phyloP scores from a whole-genome alignment of 2,888 invertebrate species.

The Drosophila setosimentum region DNA sequence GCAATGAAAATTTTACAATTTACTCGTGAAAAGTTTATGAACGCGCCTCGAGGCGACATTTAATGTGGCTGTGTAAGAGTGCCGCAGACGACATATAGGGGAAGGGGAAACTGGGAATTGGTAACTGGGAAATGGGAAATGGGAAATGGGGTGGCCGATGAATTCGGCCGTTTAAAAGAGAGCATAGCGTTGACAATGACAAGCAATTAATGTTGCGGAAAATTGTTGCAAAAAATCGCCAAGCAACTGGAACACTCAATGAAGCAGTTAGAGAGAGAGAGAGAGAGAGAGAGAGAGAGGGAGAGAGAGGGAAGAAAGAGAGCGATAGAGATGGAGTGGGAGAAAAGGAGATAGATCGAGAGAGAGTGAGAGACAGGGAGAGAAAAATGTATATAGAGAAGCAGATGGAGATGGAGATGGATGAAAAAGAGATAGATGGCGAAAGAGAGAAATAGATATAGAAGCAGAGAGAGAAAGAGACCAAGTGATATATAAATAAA shows the following conservation, averaged over 20 bases:
- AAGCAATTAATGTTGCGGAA: constrained; percentile 72
- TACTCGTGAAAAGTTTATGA: constrained; percentile 72
- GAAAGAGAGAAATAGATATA: not conserved
- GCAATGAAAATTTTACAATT: constrained; percentile 75
- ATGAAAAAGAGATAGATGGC: not conserved
- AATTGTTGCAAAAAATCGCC: constrained; percentile 62
- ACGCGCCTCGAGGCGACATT: constrained; percentile 66
- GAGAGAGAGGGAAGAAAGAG: not conserved
- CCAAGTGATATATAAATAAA: not conserved
- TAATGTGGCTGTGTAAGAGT: constrained; percentile 36
- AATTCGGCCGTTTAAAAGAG: constrained; percentile 15
- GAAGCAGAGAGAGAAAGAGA: not conserved
- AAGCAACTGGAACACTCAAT: constrained; percentile 44
- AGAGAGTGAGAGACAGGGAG: not conserved
- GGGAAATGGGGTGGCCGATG: not conserved
- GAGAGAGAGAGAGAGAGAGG: not conserved
- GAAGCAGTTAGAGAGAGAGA: not conserved
- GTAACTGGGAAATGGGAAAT: not conserved
- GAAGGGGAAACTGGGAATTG: not conserved
- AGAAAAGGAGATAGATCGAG: not conserved
- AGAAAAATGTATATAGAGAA: too few relatives aligned
- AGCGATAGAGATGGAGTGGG: not conserved
- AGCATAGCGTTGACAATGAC: constrained; percentile 60
- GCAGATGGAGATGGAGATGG: not conserved
- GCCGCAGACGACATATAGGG: not conserved